Base-by-base conservation (phyloP, 2,888 invertebrate species). In the Hydropsyche betteni region DNA sequence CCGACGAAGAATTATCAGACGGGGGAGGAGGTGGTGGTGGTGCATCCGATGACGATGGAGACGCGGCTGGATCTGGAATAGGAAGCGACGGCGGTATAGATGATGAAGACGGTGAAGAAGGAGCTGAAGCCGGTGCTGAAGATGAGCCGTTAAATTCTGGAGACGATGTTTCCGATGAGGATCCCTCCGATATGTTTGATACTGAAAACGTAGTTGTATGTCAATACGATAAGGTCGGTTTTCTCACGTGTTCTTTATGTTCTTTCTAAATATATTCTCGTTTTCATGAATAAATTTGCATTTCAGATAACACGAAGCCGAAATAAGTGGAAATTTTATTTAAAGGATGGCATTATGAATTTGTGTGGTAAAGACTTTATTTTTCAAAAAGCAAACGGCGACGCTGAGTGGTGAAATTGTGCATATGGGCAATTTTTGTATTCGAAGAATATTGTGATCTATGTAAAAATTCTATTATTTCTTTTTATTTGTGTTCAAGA, bases 261-360 rank as follows among this genome's bases (percentile, higher is more conserved):
- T 16, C 34, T 36, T 58, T 14, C 55, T 4, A 58, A 33, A 44
- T 50, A 75, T 79, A 68, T 69, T 72, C 68, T 14, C 4, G 53
- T 53, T 3, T 53, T 53, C 5, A 6, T 12, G 53, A 58, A 58
- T 75, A 78, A 76, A 77, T 80, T 81, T 81, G 77, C 77, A 76
- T 85, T 86, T 16, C 84, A 95, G 95, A 98, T 99, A 78, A 98
- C 98, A 80, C 92, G 99, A 84, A 98, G 96, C 84, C 93, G 99
- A 82, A 98, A 98, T 86, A 97, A 97, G 86, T 99, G 99, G 99
- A 99, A 99, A 88, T 99, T 99, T 85, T 96, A 97, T 85, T 89
- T 99, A 80, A 99, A 99, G 88, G 99, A 99, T 87, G 99, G 99
- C 77, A 98, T 99, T 80, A 99, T 99, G 99, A 99, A 98, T 89